phyloP scores from a whole-genome alignment of 2,797 vertebrate species.

The Acrossocheilus fasciatus region DNA sequence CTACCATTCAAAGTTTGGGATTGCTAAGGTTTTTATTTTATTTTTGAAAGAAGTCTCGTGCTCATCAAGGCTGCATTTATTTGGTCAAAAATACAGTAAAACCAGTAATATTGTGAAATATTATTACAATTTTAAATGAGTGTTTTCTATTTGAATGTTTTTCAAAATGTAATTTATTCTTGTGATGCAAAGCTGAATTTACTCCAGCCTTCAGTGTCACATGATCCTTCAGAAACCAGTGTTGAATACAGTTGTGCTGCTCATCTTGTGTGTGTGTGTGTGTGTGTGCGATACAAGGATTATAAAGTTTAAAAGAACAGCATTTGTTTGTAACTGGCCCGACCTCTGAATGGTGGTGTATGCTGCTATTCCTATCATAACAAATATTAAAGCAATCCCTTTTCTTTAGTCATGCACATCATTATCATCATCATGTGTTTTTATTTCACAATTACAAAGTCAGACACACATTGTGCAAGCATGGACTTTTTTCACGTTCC shows the following conservation, averaged over 20 bases:
- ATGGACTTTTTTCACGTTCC: not conserved
- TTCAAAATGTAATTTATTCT: not conserved
- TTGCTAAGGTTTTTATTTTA: not conserved
- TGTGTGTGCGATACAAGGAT: too few species aligned
- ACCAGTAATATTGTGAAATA: not conserved
- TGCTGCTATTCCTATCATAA: not conserved
- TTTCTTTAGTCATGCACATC: not conserved
- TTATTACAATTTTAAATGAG: not conserved
- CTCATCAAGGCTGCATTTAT: not conserved
- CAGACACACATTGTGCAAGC: conserved; percentile 1
- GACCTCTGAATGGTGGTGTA: too few species aligned
- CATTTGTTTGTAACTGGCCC: not conserved
- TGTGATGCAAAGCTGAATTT: not conserved
- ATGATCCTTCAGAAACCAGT: not conserved
- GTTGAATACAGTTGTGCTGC: not conserved
- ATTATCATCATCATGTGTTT: conserved; percentile 39
- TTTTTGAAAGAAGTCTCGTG: not conserved
- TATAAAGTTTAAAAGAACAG: not conserved
- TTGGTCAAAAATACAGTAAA: not conserved
- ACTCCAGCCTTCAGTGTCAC: not conserved
- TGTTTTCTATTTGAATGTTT: too few species aligned
- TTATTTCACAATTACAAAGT: conserved; percentile 53
- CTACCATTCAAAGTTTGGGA: not conserved
- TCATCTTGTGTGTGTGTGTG: not conserved
- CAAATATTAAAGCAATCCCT: not conserved